Evolutionary conservation across 2,113 vertebrate species (phyloP).

Genomic region (Suncus etruscus): DNA sequence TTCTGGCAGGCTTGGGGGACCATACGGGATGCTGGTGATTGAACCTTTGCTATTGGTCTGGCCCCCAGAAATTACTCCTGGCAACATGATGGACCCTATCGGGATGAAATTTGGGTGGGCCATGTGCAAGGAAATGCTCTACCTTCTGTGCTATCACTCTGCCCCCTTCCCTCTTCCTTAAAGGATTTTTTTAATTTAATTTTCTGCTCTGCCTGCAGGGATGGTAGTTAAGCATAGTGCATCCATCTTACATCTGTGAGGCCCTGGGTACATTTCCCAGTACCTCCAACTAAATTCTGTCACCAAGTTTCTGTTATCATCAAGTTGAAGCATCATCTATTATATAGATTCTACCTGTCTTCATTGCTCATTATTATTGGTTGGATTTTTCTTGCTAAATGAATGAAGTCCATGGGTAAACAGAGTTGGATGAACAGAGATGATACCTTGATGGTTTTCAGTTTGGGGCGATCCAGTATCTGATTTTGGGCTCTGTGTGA

Average conservation of each 20-base stretch:
- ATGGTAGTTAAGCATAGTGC: too few relatives aligned
- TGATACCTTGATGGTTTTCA: neutral
- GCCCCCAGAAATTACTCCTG: too few relatives aligned
- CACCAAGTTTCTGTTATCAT: constrained; percentile 11
- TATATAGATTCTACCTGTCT: neutral
- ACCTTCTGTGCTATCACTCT: too few relatives aligned
- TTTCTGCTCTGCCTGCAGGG: neutral
- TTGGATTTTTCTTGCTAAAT: neutral
- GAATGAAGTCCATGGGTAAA: neutral
- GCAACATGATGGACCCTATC: too few relatives aligned
- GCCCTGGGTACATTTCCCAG: too few relatives aligned
- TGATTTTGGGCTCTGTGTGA: neutral
- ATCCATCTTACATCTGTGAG: too few relatives aligned
- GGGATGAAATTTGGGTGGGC: too few relatives aligned
- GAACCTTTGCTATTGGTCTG: too few relatives aligned
- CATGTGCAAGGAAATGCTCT: too few relatives aligned
- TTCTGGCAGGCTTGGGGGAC: too few relatives aligned
- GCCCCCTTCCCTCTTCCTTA: neutral
- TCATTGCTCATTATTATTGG: neutral
- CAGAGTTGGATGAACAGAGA: neutral
- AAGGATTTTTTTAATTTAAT: neutral
- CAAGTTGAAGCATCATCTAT: constrained; percentile 34
- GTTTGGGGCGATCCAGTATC: constrained; percentile 6
- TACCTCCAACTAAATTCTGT: neutral
- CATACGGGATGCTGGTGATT: too few relatives aligned